Evolutionary conservation across 2,113 vertebrate species (phyloP), one percentile per base, ranked within the genome.

Genomic region (Pseudorhombus dupliciocellatus): DNA sequence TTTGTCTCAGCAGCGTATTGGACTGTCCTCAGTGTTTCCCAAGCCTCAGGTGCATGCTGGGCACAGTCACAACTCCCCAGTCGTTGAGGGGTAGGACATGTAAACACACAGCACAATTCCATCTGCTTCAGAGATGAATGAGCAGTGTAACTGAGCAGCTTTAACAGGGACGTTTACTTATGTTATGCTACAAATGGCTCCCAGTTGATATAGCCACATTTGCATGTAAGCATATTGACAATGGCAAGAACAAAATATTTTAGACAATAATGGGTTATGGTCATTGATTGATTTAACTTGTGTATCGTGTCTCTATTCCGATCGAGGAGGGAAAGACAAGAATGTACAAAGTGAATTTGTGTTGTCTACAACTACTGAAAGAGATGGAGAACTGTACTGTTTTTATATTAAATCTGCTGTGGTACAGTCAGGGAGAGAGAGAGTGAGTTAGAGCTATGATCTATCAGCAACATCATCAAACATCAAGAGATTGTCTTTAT

Each of bases 1-100:
- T 44, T 26, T 66, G 18, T n/a, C 28, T 42, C 63, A 24, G 52
- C 18, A 12, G 42, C 5, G 65, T 80, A 25, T 70, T 12, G 30
- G 46, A 54, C 54, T 25, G 56, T 51, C 6, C 53, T 15, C 7
- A 15, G 25, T 44, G 46, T 28, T 44, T 62, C n/a, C 48, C 28
- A 57, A 6, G 14, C 46, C 9, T 24, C 40, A 4, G 37, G 48
- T 52, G 54, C 34, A 71, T 67, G 21, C 52, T 64, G 46, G 73
- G 71, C 46, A 20, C 1, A 44, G 22, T 14, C 16, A 26, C 12
- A 53, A 24, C 22, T 56, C 30, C 14, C 24, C 20, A 21, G 3
- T 44, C 30, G 18, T 2, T 58, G 4, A n/a, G 44, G 14, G 18
- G 7, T 28, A 40, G 9, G 5, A n/a, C 26, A 44, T 5, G 18